Conservation (phyloP, 1,140 invertebrate species). For the Mylabris phalerata region DNA sequence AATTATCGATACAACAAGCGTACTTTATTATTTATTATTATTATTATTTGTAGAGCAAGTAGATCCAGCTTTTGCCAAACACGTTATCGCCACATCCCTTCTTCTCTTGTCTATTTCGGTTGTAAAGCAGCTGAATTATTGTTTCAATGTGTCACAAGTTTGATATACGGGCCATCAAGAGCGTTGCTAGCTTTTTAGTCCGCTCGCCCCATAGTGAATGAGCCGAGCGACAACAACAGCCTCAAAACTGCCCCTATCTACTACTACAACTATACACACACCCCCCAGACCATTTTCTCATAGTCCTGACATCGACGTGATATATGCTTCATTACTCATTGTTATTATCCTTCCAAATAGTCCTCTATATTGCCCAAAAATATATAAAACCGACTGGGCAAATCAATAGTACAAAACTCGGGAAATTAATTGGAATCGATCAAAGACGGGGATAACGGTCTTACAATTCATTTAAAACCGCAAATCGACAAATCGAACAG, state of each 20-base stretch:
- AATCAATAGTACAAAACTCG: too few relatives aligned
- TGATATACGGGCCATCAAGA: constrained; percentile 32
- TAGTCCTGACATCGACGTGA: constrained; percentile 10
- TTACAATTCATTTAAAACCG: too few relatives aligned
- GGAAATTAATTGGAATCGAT: too few relatives aligned
- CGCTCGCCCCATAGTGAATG: constrained; percentile 6
- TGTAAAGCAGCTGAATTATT: constrained; percentile 43
- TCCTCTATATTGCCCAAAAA: constrained; percentile 6
- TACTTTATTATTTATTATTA: too few relatives aligned
- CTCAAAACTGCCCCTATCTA: too few relatives aligned
- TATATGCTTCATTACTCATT: constrained; percentile 17
- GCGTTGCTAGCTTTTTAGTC: constrained; percentile 16
- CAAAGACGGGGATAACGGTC: too few relatives aligned
- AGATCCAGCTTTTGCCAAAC: constrained; percentile 4
- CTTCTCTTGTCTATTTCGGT: constrained; percentile 38
- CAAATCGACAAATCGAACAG: too few relatives aligned
- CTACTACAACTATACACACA: too few relatives aligned
- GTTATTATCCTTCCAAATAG: constrained; percentile 8
- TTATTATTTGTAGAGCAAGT: neutral
- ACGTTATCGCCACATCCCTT: constrained; percentile 28
- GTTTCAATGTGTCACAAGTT: constrained; percentile 41
- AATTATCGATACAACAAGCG: too few relatives aligned
- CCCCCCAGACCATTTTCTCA: neutral
- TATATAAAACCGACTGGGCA: too few relatives aligned
- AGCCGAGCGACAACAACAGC: too few relatives aligned